Base-by-base conservation (phyloP, 2,113 vertebrate genomes). In the Helogale parvula region DNA sequence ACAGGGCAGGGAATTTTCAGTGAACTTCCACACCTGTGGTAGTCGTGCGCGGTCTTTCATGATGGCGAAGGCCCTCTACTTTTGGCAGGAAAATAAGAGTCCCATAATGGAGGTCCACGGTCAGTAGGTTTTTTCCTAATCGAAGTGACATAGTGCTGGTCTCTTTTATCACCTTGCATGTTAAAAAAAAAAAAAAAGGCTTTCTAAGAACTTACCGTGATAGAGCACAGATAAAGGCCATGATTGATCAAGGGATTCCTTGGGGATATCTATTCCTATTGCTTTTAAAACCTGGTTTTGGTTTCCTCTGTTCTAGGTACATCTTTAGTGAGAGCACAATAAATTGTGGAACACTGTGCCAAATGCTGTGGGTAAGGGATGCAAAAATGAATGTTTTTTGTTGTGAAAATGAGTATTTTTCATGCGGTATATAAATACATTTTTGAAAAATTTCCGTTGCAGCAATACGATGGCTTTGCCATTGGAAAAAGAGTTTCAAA, bases 201-300 rank as follows among this genome's bases (percentile, higher is more conserved):
- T 54, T 54, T 29, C 15, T 69, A 54, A 90, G 23, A 94, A 68
- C 35, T 94, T 93, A 76, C 47, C 71, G 45, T 66, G 92, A 68
- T 23, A 25, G 35, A 94, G 90, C 87, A 72, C 71, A 80, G 60
- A 71, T 72, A 83, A 77, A 82, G n/a, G 23, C 54, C 27, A 65
- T 45, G 14, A 50, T 45, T 57, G 19, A 65, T 69, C 45, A 35
- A 94, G 83, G 29, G 6, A 45, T 87, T 74, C 74, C 63, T 84
- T 88, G 50, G 33, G 31, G 96, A 81, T 83, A 50, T 52, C 71
- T 12, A 25, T 54, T 97, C 9, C 45, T 92, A 0, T 77, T 25
- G 23, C 52, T 97, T 86, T 97, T 88, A 87, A 91, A 97, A 87
- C 41, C 35, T 80, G 50, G 33, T 91, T 92, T 77, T 86, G 21